Percentiles rank a stretch among this genome's conserved stretches.
Conservation (phyloP, 2,888 invertebrate species). For the Lycia hirtaria region DNA sequence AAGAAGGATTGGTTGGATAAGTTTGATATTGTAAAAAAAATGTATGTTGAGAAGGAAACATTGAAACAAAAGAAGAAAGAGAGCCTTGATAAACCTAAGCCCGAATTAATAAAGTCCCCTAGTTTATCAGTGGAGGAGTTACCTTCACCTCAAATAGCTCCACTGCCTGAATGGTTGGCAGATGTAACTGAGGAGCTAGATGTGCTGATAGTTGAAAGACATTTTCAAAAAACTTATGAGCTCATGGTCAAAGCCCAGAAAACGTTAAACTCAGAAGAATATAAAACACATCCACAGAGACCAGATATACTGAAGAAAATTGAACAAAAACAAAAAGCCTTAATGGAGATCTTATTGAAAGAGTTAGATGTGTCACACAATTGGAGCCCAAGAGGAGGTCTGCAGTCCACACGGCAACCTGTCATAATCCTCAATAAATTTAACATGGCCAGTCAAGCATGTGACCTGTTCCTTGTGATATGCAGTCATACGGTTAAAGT, state of each 20-base stretch:
- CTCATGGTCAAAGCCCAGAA: slow-evolving; percentile 87
- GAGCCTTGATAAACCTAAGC: slow-evolving; percentile 69
- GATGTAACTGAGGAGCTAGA: slow-evolving; percentile 97
- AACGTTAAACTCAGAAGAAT: slow-evolving; percentile 70
- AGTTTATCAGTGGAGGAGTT: slow-evolving; percentile 78
- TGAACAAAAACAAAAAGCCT: slow-evolving; percentile 89
- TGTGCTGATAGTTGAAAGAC: slow-evolving; percentile 97
- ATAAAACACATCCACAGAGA: slow-evolving; percentile 70
- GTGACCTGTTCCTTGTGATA: slow-evolving; percentile 92
- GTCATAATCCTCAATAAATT: slow-evolving; percentile 93
- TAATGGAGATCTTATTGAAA: slow-evolving; percentile 94
- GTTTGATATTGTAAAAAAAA: slow-evolving; percentile 95
- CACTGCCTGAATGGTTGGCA: slow-evolving; percentile 93
- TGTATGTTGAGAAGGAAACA: slow-evolving; percentile 88
- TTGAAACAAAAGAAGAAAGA: slow-evolving; percentile 83
- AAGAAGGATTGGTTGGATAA: slow-evolving; percentile 97
- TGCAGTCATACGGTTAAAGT: slow-evolving; percentile 93
- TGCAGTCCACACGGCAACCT: slow-evolving; percentile 93
- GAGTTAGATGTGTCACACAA: slow-evolving; percentile 96
- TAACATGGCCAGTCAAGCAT: slow-evolving; percentile 88
- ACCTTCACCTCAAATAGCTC: slow-evolving; percentile 70
- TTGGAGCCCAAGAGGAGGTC: slow-evolving; percentile 95
- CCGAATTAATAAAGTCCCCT: slow-evolving; percentile 74
- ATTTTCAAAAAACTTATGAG: slow-evolving; percentile 96
- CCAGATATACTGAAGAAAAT: slow-evolving; percentile 83